phyloP scores from a whole-genome alignment of 1,140 invertebrate genomes.

The Maconellicoccus hirsutus region DNA sequence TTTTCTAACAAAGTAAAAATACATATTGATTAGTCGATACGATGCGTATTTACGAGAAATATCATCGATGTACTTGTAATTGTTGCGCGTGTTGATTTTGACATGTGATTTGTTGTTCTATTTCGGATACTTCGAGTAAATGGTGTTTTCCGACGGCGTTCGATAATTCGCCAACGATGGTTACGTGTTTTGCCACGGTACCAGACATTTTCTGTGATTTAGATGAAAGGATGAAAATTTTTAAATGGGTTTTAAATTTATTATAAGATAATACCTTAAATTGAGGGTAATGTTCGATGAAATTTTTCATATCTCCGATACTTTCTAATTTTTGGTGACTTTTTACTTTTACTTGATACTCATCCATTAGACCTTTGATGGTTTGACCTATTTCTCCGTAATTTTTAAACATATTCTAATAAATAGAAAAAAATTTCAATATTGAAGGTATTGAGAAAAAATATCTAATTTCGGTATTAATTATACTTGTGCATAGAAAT shows the following conservation, averaged over 20 bases:
- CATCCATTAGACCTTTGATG: slow-evolving; percentile 93
- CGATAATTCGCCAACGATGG: slow-evolving; percentile 88
- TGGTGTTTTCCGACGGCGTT: slow-evolving; percentile 62
- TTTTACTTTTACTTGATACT: slow-evolving; percentile 92
- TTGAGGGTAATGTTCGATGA: slow-evolving; percentile 95
- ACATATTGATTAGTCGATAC: neutral
- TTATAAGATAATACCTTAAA: slow-evolving; percentile 77
- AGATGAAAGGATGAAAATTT: neutral
- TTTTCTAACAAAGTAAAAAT: slow-evolving; percentile 23
- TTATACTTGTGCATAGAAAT: slow-evolving; percentile 76
- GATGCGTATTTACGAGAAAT: neutral
- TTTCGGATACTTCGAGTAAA: slow-evolving; percentile 85
- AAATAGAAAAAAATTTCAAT: slow-evolving; percentile 27
- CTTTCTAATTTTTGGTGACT: slow-evolving; percentile 95
- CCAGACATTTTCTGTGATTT: slow-evolving; percentile 82
- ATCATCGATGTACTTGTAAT: slow-evolving; percentile 46
- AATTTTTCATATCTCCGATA: slow-evolving; percentile 97
- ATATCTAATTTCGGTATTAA: slow-evolving; percentile 24
- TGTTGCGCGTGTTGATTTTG: slow-evolving; percentile 84
- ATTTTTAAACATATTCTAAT: slow-evolving; percentile 88
- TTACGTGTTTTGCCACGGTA: slow-evolving; percentile 94
- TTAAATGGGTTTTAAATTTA: neutral
- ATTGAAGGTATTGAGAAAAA: neutral
- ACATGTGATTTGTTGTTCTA: slow-evolving; percentile 91
- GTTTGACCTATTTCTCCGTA: slow-evolving; percentile 98